Conservation (phyloP, 2,797 vertebrate species). For the Anolis apletophallus region DNA sequence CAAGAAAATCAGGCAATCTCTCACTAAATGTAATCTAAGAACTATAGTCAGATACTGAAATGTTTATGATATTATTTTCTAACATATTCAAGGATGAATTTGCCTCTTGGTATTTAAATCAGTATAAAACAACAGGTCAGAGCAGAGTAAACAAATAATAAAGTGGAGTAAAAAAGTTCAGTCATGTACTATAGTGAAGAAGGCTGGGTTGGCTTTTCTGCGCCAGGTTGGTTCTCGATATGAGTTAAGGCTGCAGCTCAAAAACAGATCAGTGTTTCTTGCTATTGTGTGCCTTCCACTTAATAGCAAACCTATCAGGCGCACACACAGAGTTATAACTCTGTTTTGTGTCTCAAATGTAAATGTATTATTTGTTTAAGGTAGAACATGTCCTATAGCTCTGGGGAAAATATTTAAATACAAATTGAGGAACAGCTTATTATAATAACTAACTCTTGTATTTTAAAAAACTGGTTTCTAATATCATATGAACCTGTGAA, state of each 20-base stretch:
- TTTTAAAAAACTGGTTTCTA: neutral
- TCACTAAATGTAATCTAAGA: neutral
- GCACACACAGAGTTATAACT: too few species aligned
- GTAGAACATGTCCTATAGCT: neutral
- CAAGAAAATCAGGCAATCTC: neutral
- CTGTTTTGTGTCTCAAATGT: neutral
- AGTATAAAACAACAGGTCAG: neutral
- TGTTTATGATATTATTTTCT: neutral
- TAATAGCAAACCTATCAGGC: neutral
- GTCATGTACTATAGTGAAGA: neutral
- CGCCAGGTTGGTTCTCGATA: neutral
- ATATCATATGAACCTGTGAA: constrained; percentile 5
- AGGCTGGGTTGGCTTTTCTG: neutral
- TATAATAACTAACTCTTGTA: neutral
- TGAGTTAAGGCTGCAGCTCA: neutral
- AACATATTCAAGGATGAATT: neutral
- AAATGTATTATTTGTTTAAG: neutral
- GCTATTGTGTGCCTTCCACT: too few species aligned
- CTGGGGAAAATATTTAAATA: neutral
- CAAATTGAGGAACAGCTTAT: neutral
- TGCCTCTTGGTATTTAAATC: neutral
- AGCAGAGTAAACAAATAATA: neutral
- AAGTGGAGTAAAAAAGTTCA: neutral
- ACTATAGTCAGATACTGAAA: neutral
- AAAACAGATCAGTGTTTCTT: neutral